Evolutionary conservation across 2,113 vertebrate genomes (phyloP), one percentile per base, ranked within the genome.

Genomic region (Diglossa brunneiventris): DNA sequence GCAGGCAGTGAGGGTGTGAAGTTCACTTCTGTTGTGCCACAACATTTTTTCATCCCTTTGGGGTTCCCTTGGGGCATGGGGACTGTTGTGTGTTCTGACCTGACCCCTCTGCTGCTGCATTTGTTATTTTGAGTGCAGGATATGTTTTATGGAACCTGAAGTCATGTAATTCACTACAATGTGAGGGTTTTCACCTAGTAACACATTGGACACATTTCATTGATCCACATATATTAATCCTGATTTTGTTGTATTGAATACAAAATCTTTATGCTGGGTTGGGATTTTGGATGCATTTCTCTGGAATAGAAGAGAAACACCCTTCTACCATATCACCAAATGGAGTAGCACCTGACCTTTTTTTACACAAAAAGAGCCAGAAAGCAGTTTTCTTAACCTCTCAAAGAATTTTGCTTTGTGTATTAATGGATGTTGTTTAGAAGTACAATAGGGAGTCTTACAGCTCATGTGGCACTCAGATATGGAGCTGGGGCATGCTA

Each of bases 1-100:
- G 33, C 12, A 33, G 55, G 21, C 62, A 47, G 5, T 1, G 9
- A n/a, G 30, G 18, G 1, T 27, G 7, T 52, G 59, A 75, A 33
- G 14, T 39, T 85, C 47, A 7, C 11, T 22, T 49, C 68, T 0
- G 0, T 27, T 74, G 21, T 70, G 35, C 21, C 31, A 10, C 1
- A 15, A 30, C 55, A 9, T 49, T 63, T 76, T 6, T 33, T 80
- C 17, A 15, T 11, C 49, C 61, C 2, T 23, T 37, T 67, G n/a
- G 35, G 10, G 42, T n/a, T 49, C 52, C 2, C n/a, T 6, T 74
- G n/a, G 23, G 20, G 17, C 9, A 3, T 17, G 26, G 12, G 26
- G 11, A 19, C 31, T 37, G 7, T 75, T 44, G 30, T 46, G 9
- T 31, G 64, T 68, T 28, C 76, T 62, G 17, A 56, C 27, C 69